Evolutionary conservation across 2,888 invertebrate species (phyloP).

Genomic region (Hirtodrosophila duncani): DNA sequence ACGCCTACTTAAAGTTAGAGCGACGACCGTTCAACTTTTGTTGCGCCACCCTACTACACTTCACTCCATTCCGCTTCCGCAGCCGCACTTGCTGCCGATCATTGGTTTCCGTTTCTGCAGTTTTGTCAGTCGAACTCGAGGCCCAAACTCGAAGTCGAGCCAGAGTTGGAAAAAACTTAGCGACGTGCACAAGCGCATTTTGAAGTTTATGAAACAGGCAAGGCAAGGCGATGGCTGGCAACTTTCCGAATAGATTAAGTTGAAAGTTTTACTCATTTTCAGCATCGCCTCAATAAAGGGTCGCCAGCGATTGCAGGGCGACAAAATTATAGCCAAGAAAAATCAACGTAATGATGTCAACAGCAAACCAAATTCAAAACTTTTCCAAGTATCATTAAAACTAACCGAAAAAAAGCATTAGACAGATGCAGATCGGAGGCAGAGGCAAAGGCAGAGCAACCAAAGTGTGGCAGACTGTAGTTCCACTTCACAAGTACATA

Average conservation of each 20-base stretch:
- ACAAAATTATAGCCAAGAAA: conserved; percentile 37
- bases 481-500: conserved; percentile 24
- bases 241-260: conserved; percentile 75
- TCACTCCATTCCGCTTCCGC: conserved; percentile 47
- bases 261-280: conserved; percentile 72
- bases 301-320: conserved; percentile 38
- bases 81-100: conserved; percentile 67
- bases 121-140: conserved; percentile 3
- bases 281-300: conserved; percentile 58
- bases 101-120: conserved; percentile 67
- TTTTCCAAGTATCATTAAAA: conserved; percentile 73
- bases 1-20: conserved; percentile 65
- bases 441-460: no score
- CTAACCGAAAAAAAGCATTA: conserved; percentile 44
- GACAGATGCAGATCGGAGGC: conserved; percentile 13
- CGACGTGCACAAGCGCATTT: conserved; percentile 72
- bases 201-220: conserved; percentile 74
- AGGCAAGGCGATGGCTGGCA: conserved; percentile 30
- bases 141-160: conserved; percentile 35
- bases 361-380: conserved; percentile 50
- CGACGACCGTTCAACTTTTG: conserved; percentile 42
- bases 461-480: conserved; percentile 8
- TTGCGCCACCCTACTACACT: not conserved
- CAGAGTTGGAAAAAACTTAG: conserved; percentile 31
- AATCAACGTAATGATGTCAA: conserved; percentile 66